phyloP scores from a whole-genome alignment of 2,888 invertebrate genomes.

The Abrostola triplasia region DNA sequence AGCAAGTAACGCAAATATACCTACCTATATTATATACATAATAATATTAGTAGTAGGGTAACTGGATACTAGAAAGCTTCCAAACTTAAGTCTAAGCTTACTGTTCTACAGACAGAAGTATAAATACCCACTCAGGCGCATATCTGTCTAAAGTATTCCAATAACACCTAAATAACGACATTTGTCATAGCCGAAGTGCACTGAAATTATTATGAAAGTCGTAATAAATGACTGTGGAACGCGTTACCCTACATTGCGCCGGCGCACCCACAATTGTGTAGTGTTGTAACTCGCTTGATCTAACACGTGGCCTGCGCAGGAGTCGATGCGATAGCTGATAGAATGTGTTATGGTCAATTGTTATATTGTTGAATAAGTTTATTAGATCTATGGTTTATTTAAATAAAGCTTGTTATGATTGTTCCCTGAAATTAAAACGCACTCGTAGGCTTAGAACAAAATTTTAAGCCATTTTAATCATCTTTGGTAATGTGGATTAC shows the following conservation, averaged over 20 bases:
- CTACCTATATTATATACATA: no score
- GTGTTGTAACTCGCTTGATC: conserved; percentile 33
- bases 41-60: no score
- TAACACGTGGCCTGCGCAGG: conserved; percentile 42
- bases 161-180: not conserved
- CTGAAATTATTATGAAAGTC: conserved; percentile 32
- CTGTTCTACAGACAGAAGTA: no score
- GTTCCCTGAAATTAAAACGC: no score
- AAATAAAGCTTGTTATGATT: no score
- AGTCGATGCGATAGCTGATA: conserved; percentile 34
- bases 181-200: conserved; percentile 9
- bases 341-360: conserved; percentile 30
- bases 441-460: no score
- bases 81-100: no score
- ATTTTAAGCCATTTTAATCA: no score
- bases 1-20: no score
- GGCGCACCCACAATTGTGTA: conserved; percentile 36
- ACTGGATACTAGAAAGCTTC: no score
- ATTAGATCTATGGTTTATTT: not conserved
- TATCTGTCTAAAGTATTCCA: not conserved
- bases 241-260: conserved; percentile 38
- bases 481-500: no score
- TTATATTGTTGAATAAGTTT: conserved; percentile 36
- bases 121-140: not conserved
- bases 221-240: conserved; percentile 37